phyloP scores from a whole-genome alignment of 2,113 vertebrate species.

The Todiramphus saurophagus region DNA sequence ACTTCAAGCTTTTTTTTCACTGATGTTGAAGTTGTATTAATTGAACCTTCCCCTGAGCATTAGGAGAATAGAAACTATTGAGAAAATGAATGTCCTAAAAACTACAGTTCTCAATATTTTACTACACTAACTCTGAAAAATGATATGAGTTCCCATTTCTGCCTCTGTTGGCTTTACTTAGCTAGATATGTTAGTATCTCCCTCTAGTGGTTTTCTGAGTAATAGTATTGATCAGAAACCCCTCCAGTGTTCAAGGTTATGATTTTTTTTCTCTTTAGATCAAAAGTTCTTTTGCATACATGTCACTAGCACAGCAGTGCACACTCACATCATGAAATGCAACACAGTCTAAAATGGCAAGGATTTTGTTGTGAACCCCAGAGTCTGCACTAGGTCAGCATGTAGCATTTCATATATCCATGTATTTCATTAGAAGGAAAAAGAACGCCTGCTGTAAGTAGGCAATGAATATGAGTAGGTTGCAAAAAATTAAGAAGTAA shows the following conservation, averaged over 20 bases:
- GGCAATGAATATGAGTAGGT: neutral
- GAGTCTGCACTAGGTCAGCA: neutral
- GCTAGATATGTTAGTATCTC: constrained; percentile 55
- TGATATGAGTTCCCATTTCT: neutral
- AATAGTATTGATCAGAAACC: neutral
- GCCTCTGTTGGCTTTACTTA: neutral
- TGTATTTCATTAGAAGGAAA: neutral
- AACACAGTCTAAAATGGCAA: neutral
- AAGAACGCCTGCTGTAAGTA: neutral
- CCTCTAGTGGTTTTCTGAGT: constrained; percentile 67
- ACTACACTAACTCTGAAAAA: neutral
- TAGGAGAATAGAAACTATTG: neutral
- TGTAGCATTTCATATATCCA: neutral
- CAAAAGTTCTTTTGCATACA: neutral
- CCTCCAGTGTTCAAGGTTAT: neutral
- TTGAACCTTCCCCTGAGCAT: neutral
- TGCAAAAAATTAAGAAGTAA: neutral
- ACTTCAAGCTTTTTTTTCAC: neutral
- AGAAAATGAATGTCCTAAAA: neutral
- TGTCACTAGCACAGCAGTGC: neutral
- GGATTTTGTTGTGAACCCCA: fast-evolving
- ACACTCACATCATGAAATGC: neutral
- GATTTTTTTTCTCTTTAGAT: neutral
- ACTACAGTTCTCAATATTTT: neutral
- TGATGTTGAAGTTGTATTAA: neutral